phyloP scores from a whole-genome alignment of 2,888 invertebrate genomes.

The Leptura quadrifasciata region DNA sequence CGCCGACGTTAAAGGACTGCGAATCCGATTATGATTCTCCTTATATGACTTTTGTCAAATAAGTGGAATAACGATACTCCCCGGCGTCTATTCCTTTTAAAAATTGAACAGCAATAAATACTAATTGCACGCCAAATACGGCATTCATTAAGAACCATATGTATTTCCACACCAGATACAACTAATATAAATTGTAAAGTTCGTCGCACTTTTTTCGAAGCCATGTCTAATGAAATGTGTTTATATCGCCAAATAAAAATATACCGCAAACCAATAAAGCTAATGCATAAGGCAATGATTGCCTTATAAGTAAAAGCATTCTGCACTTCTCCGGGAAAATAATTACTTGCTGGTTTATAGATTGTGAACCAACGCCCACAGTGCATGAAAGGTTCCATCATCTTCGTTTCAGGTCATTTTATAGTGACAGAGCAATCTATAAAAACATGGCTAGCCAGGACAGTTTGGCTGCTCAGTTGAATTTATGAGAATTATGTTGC shows the following conservation, averaged over 20 bases:
- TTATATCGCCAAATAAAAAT: slow-evolving; percentile 33
- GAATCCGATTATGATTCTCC: slow-evolving; percentile 2
- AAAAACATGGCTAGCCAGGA: too few species aligned
- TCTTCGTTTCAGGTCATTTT: not conserved
- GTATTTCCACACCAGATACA: not conserved
- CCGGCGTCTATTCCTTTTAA: slow-evolving; percentile 26
- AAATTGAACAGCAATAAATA: slow-evolving; percentile 14
- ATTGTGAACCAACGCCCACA: slow-evolving; percentile 26
- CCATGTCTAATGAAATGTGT: slow-evolving; percentile 22
- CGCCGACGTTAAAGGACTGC: not conserved
- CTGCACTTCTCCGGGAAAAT: slow-evolving; percentile 18
- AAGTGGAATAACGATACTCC: slow-evolving; percentile 14
- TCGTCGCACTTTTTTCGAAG: slow-evolving; percentile 16
- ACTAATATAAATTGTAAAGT: slow-evolving; percentile 8
- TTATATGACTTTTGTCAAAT: slow-evolving; percentile 1
- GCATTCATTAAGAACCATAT: not conserved
- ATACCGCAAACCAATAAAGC: slow-evolving; percentile 24
- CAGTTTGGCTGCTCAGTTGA: too few species aligned
- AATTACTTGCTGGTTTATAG: slow-evolving; percentile 15
- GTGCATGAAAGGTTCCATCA: not conserved
- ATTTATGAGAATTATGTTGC: too few species aligned
- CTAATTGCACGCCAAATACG: slow-evolving; percentile 5
- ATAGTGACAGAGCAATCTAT: too few species aligned
- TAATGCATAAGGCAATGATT: slow-evolving; percentile 24
- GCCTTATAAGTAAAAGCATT: slow-evolving; percentile 31